phyloP scores from a whole-genome alignment of 2,113 vertebrate genomes.

The Phycodurus eques region DNA sequence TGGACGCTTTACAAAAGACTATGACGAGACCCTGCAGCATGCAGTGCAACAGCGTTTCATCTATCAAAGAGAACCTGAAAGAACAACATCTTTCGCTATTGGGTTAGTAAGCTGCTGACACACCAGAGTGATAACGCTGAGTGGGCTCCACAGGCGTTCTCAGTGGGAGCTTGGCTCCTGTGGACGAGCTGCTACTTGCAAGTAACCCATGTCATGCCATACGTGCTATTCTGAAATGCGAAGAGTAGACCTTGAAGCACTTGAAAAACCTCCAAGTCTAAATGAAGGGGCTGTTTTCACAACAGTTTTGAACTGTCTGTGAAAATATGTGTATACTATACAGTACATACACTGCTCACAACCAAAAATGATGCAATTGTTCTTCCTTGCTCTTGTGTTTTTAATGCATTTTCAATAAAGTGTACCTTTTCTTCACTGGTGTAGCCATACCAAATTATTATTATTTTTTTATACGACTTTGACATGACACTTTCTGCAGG shows the following conservation, averaged over 20 bases:
- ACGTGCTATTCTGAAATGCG: neutral
- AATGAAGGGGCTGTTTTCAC: neutral
- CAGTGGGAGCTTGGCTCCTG: conserved; percentile 37
- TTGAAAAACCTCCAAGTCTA: conserved; percentile 4
- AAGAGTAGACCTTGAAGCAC: neutral
- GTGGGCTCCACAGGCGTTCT: conserved; percentile 28
- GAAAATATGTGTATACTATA: too few species aligned
- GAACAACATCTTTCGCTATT: conserved; percentile 26
- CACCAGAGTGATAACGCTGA: conserved; percentile 37
- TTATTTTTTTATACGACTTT: too few species aligned
- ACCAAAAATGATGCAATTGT: too few species aligned
- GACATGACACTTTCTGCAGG: too few species aligned
- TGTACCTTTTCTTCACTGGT: too few species aligned
- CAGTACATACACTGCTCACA: too few species aligned
- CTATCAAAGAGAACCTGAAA: conserved; percentile 4
- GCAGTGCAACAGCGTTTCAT: conserved; percentile 15
- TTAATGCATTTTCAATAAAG: too few species aligned
- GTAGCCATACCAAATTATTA: too few species aligned
- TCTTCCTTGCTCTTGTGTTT: too few species aligned
- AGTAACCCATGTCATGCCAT: conserved; percentile 23
- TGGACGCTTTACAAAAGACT: conserved; percentile 14
- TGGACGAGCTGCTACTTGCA: conserved; percentile 36
- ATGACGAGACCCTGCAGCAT: neutral
- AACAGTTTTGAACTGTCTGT: neutral
- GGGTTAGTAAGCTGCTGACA: conserved; percentile 46